These are phyloP conservation scores for Leucophenga maculata DNA, from an alignment of 2,888 invertebrate genomes.

Conservation along the genomic window DNA sequence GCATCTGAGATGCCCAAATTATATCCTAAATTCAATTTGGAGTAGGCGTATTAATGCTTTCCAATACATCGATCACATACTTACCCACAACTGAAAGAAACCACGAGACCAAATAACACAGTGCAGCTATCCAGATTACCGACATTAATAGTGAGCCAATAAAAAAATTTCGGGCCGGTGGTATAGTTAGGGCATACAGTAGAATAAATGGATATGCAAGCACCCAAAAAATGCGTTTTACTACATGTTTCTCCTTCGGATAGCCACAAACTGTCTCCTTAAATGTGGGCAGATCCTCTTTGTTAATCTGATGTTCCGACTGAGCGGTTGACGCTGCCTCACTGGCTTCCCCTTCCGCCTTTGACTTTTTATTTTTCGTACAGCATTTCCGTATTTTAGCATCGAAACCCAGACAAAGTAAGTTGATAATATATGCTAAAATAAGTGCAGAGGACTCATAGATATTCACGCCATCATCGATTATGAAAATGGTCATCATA, in stretches of 20 bases:
- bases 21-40: not conserved
- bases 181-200: conserved; percentile 2
- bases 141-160: not conserved
- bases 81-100: conserved; percentile 70
- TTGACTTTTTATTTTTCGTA: not conserved
- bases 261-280: not conserved
- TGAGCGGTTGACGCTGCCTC: not conserved
- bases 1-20: conserved; percentile 65
- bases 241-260: not conserved
- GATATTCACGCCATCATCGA: not conserved
- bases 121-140: not conserved
- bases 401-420: not conserved
- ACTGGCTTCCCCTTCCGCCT: too few species aligned
- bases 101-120: conserved; percentile 16
- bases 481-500: not conserved
- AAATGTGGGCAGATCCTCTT: not conserved
- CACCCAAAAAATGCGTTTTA: not conserved
- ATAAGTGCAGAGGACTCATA: not conserved
- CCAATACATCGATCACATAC: not conserved
- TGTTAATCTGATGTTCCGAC: too few species aligned
- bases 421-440: not conserved
- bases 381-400: not conserved
- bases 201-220: not conserved
- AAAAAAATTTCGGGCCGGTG: not conserved
- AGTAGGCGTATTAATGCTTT: not conserved